Evolutionary conservation across 2,888 invertebrate species (phyloP), one percentile per base, ranked within the genome.

Genomic region (Xiphydria camelus): DNA sequence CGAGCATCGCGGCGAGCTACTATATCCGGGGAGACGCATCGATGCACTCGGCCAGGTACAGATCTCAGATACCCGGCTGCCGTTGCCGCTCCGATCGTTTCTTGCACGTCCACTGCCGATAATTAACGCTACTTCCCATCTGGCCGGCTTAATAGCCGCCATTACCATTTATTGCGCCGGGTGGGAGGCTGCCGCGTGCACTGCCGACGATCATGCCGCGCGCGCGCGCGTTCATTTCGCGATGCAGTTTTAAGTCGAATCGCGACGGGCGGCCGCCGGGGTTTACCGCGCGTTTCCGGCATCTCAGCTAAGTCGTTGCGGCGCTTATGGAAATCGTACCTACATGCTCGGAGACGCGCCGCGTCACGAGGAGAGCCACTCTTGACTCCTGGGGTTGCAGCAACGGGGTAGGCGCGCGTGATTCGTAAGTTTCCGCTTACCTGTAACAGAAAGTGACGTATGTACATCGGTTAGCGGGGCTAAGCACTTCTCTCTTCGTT

Each of bases 41-140:
- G n/a, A n/a, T n/a, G n/a, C n/a, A n/a, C n/a, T n/a, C n/a, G n/a
- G n/a, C n/a, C n/a, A n/a, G 43, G 42, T 45, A 34, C 20, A 41
- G 43, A 36, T 41, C 47, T 37, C 45, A 39, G 25, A 38, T 41
- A 39, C 37, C 36, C 26, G 10, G 29, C 15, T 47, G 22, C 32
- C 34, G 44, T 23, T 21, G 43, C 22, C 44, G 22, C 29, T 20
- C 37, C 52, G 47, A 54, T 54, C 45, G 52, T 44, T 50, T 47
- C 52, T 52, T 45, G 41, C 47, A 45, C 45, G 49, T 52, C 47
- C 47, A 44, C 38, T 36, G 39, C 15, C 47, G 51, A 58, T 58
- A 60, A 60, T 60, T 58, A 58, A 57, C 53, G 53, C 58, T 51
- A 47, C 49, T 54, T 53, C 49, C 48, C 49, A 55, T 55, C 52